phyloP scores from a whole-genome alignment of 2,113 vertebrate genomes.

The Mesoclemmys tuberculata region DNA sequence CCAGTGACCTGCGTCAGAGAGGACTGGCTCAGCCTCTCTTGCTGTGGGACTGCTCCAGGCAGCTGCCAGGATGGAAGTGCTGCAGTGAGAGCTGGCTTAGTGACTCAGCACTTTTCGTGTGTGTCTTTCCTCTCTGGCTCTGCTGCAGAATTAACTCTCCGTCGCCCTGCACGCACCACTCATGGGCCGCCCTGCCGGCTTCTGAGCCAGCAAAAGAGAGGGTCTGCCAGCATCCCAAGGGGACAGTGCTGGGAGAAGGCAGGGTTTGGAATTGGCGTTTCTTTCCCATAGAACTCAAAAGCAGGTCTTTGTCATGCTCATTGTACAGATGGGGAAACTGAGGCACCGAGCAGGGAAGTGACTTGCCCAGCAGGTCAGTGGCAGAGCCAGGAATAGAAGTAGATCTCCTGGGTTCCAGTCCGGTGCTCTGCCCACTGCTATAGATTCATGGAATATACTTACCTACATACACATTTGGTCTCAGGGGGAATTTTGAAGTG shows the following conservation, averaged over 20 bases:
- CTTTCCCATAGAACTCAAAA: background rate
- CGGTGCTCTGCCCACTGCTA: background rate
- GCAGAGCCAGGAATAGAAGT: background rate
- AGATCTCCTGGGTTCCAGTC: background rate
- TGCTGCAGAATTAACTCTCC: background rate
- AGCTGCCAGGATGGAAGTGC: background rate
- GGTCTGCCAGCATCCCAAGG: background rate
- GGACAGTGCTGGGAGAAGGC: background rate
- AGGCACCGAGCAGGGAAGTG: background rate
- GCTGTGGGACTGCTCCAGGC: background rate
- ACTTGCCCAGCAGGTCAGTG: background rate
- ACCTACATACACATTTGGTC: too few species aligned
- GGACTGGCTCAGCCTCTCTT: background rate
- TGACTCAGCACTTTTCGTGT: slow-evolving; percentile 12
- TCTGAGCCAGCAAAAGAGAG: background rate
- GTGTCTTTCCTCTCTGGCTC: background rate
- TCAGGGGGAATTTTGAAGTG: background rate
- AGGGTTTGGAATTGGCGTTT: background rate
- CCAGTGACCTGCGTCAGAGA: background rate
- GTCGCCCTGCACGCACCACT: background rate
- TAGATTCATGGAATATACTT: background rate
- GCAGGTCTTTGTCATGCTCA: background rate
- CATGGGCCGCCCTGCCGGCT: background rate
- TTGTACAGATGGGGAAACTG: background rate
- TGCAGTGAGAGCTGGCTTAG: background rate